Evolutionary conservation across 2,888 invertebrate species (phyloP), one percentile per base, ranked within the genome.

Genomic region (Leptodirus hochenwartii): DNA sequence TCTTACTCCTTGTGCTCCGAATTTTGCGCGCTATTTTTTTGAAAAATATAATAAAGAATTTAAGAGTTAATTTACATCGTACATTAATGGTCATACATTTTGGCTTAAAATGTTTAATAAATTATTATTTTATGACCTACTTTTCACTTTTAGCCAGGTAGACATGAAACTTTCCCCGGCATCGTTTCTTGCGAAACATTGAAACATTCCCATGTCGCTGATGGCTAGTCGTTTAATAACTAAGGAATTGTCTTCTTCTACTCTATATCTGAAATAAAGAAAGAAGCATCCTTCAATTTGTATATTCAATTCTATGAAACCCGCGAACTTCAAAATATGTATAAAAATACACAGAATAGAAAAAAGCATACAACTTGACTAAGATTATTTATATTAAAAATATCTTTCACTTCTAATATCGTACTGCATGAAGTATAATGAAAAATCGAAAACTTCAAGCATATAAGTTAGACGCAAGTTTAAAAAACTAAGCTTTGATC

Each of bases 131-230:
- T 34, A 25, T 32, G 39, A 73, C 87, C 80, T 65, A 91, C 91
- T 90, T 72, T 88, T 90, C 15, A 91, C 88, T 60, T 79, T 77
- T 24, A 93, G 60, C 90, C 90, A 93, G 2, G 90, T 85, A 41
- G 79, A 79, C 37, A 78, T 71, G 4, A 85, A 84, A 30, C 78
- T 74, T 54, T 88, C 84, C 8, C 95, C 96, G 2, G 85, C 95
- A 43, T 75, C 75, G 51, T 93, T 96, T 31, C 63, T 64, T 1
- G 87, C 88, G 44, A 91, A 72, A 52, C 96, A 96, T 54, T 96
- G 95, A 50, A 84, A 95, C 67, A 95, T 80, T 27, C 91, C 95
- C 37, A 82, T 78, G 54, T 93, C 90, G 38, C 73, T 72, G 55
- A 82, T 75, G 41, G 72, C 67, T 24, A 91, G 61, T 45, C 75